Conservation (phyloP, 2,113 vertebrate species). For the Neotragus moschatus region DNA sequence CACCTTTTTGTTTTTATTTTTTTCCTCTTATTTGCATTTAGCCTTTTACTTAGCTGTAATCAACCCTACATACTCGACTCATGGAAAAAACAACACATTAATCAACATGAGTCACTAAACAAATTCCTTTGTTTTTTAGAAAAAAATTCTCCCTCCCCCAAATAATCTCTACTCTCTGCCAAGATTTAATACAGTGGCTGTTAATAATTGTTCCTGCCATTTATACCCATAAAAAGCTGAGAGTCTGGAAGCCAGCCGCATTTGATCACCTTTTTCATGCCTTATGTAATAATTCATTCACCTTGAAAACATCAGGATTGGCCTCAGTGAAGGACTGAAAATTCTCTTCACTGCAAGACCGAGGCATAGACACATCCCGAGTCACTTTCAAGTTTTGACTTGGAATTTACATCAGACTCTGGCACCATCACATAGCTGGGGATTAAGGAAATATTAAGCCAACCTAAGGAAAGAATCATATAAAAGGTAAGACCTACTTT, state of each 20-base stretch:
- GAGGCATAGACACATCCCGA: not conserved
- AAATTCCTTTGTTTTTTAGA: not conserved
- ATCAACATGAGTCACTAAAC: conserved; percentile 3
- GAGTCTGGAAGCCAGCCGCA: not conserved
- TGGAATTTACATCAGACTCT: not conserved
- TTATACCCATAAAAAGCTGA: not conserved
- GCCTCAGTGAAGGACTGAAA: not conserved
- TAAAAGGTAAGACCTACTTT: not conserved
- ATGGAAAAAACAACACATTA: conserved; percentile 12
- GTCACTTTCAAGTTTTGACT: conserved; percentile 16
- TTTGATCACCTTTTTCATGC: conserved; percentile 1
- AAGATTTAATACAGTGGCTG: not conserved
- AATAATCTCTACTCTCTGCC: not conserved
- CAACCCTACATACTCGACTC: not conserved
- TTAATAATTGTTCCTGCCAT: not conserved
- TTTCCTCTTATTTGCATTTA: conserved; percentile 40
- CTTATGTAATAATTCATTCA: not conserved
- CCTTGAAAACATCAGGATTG: not conserved
- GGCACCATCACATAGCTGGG: not conserved
- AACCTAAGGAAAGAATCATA: not conserved
- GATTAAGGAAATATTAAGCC: not conserved
- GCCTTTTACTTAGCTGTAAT: not conserved
- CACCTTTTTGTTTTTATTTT: conserved; percentile 15
- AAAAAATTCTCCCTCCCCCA: not conserved
- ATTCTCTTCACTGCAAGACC: not conserved